These are phyloP conservation scores for Cremastobaeus sp. DNA, from an alignment of 2,888 invertebrate genomes.

Conservation along the genomic window DNA sequence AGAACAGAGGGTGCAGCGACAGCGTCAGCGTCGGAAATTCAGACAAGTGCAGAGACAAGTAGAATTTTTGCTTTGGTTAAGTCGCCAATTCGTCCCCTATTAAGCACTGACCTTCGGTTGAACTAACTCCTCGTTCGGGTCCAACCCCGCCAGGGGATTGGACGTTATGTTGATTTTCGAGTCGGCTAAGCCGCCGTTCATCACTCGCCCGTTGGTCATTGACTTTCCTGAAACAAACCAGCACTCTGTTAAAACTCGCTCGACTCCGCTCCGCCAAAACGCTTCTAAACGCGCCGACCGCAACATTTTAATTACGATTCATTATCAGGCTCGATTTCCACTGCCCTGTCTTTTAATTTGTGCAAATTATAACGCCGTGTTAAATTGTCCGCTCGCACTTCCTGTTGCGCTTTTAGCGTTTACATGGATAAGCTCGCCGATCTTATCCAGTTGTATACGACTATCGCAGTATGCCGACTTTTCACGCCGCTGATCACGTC, in stretches of 20 bases:
- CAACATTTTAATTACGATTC: slow-evolving; percentile 17
- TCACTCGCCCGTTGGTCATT: slow-evolving; percentile 76
- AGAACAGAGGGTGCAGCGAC: slow-evolving; percentile 36
- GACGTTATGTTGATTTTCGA: slow-evolving; percentile 86
- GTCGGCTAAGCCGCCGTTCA: slow-evolving; percentile 76
- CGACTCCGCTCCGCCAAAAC: no score
- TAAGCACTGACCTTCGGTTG: slow-evolving; percentile 76
- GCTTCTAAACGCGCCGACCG: neutral
- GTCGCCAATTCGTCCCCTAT: slow-evolving; percentile 23
- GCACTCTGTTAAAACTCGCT: no score
- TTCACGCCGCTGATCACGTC: slow-evolving; percentile 37
- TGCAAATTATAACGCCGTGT: slow-evolving; percentile 33
- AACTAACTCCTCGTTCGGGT: slow-evolving; percentile 82
- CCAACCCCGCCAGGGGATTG: slow-evolving; percentile 85
- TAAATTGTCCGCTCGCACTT: slow-evolving; percentile 31
- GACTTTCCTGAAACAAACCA: slow-evolving; percentile 72
- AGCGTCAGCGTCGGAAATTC: slow-evolving; percentile 30
- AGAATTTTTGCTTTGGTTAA: slow-evolving; percentile 17
- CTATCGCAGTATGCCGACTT: slow-evolving; percentile 17
- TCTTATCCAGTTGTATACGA: slow-evolving; percentile 29
- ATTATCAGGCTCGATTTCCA: slow-evolving; percentile 22
- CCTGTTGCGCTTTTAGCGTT: slow-evolving; percentile 28
- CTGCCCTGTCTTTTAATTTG: slow-evolving; percentile 23
- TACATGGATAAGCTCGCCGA: slow-evolving; percentile 34
- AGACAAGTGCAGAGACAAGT: slow-evolving; percentile 41